Evolutionary conservation across 92 coral and sea anemone genomes (phyloP), one percentile per base, ranked within the genome.

Genomic region (Parazoanthus darwini): DNA sequence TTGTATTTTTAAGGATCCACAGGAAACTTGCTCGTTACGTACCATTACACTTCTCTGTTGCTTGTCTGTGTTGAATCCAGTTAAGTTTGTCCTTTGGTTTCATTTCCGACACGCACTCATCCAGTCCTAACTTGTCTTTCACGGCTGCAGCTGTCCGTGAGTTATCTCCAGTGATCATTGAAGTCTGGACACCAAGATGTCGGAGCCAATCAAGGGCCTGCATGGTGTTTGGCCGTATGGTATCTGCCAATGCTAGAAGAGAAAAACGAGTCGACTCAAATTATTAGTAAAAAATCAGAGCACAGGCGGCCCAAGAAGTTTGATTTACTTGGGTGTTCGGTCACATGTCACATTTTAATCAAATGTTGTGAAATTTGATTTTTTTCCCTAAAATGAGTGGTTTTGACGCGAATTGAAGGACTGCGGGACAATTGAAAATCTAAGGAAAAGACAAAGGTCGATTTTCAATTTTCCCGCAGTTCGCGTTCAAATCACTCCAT

Each of bases 131-230:
- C 48, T 92, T 91, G 35, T 88, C 79, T 86, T 91, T 94, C 91
- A 97, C 99, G 88, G 99, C 98, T 89, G 86, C 81, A 76, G 99
- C 99, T 88, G 99, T 97, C 91, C 95, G 96, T 74, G 95, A 90
- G 86, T 96, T 94, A 80, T 97, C 99, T 4, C 99, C 99, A 15
- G 99, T 97, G 74, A 97, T 95, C 99, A 97, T 97, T 36, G 98
- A 92, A 74, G 98, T 90, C 86, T 93, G 96, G 92, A 97, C 88
- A 74, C 98, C 97, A 88, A 93, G 89, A 29, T 91, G 87, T 51
- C 93, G 89, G 43, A 97, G 92, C 99, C 98, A 94, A 48, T 90
- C 88, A 48, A 97, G 95, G 3, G 94, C 90, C 14, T 74, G 86
- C 75, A 79, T 74, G 63, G 97, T 87, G 79, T 94, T 94, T 43